phyloP scores from a whole-genome alignment of 2,113 vertebrate genomes.

The Psophia crepitans region DNA sequence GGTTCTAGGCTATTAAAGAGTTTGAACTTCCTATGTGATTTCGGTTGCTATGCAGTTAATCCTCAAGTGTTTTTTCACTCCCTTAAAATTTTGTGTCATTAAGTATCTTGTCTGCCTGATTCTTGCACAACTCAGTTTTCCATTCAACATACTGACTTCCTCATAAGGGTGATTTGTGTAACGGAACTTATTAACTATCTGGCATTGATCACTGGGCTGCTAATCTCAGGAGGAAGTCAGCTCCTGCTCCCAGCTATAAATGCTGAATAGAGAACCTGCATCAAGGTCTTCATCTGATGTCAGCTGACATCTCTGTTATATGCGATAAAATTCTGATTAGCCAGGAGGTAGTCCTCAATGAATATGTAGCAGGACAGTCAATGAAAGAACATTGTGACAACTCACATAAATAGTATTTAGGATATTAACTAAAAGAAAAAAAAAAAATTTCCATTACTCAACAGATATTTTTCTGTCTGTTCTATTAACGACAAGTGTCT shows the following conservation, averaged over 20 bases:
- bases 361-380: neutral
- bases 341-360: neutral
- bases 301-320: neutral
- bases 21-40: neutral
- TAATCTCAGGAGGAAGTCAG: neutral
- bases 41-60: neutral
- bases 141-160: neutral
- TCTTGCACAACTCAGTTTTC: neutral
- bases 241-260: neutral
- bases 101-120: neutral
- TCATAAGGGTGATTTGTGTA: neutral
- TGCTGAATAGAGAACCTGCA: neutral
- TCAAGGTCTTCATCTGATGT: neutral
- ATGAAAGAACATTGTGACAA: neutral
- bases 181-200: neutral
- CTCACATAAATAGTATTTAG: neutral
- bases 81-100: neutral
- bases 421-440: neutral
- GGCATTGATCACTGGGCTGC: neutral
- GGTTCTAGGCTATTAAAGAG: neutral
- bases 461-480: neutral
- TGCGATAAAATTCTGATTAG: neutral
- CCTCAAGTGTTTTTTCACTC: neutral
- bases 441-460: neutral
- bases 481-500: neutral